A percentile compares a stretch with the other conserved stretches of the same genome.
phyloP scores from a whole-genome alignment of 2,888 invertebrate genomes.

The Morpho achilles region DNA sequence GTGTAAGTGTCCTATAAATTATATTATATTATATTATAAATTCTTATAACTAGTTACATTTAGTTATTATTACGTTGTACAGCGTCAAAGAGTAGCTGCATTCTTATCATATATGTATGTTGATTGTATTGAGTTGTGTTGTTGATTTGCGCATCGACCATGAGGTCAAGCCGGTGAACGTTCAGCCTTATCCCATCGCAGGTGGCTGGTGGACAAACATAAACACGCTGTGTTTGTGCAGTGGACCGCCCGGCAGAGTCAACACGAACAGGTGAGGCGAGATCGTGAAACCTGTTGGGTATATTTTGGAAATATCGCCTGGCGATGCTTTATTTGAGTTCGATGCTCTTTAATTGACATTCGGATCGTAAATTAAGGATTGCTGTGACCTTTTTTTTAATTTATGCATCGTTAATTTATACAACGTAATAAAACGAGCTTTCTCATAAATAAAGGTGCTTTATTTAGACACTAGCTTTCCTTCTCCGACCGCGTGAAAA shows the following conservation, averaged over 20 bases:
- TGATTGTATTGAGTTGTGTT: too few species aligned
- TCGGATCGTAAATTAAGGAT: conserved; percentile 4
- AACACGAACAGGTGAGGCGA: conserved; percentile 29
- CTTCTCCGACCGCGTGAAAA: too few species aligned
- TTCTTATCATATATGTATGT: too few species aligned
- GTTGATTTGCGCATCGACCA: too few species aligned
- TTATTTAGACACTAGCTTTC: too few species aligned
- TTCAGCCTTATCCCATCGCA: conserved; percentile 35
- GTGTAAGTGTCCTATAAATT: too few species aligned
- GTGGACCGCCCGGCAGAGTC: conserved; percentile 33
- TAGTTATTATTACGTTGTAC: too few species aligned
- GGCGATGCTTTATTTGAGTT: conserved; percentile 15
- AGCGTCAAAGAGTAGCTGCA: too few species aligned
- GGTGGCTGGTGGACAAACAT: conserved; percentile 51
- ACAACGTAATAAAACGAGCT: not conserved
- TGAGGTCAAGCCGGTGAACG: conserved; percentile 29
- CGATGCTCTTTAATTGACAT: conserved; percentile 19
- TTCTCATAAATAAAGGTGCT: too few species aligned
- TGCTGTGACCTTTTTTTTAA: conserved; percentile 4
- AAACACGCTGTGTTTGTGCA: conserved; percentile 46
- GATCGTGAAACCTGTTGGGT: conserved; percentile 21
- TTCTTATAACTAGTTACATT: too few species aligned
- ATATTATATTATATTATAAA: too few species aligned
- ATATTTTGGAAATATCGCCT: conserved; percentile 22
- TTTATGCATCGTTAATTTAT: not conserved